These are phyloP conservation scores for Eupithecia dodoneata DNA, from an alignment of 2,888 invertebrate genomes.

Conservation along the genomic window DNA sequence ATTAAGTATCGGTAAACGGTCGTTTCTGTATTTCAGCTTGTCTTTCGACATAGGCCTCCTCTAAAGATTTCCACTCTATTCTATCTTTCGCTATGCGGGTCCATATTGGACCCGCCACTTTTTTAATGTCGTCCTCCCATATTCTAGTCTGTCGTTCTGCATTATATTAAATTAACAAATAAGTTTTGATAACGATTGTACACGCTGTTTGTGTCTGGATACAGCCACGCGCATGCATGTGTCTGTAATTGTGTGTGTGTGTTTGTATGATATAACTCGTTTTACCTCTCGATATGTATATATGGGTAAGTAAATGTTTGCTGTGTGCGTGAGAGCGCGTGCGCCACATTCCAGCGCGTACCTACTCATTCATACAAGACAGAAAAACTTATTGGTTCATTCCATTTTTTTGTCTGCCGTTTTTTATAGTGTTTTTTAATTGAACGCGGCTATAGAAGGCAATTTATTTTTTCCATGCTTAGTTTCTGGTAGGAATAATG, in stretches of 20 bases:
- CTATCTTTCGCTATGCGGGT: too few relatives aligned
- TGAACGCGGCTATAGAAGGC: not conserved
- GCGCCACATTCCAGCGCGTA: constrained; percentile 78
- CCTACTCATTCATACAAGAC: constrained; percentile 77
- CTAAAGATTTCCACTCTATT: too few relatives aligned
- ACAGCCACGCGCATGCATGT: constrained; percentile 47
- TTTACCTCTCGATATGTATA: constrained; percentile 53
- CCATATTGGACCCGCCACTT: too few relatives aligned
- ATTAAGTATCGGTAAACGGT: too few relatives aligned
- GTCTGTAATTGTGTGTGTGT: constrained; percentile 36
- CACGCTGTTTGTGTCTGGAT: constrained; percentile 55
- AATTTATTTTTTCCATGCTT: not conserved
- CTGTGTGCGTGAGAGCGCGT: constrained; percentile 61
- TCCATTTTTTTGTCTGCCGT: constrained; percentile 52
- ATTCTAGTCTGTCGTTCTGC: too few relatives aligned
- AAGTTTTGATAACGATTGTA: constrained; percentile 49
- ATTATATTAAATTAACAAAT: not conserved
- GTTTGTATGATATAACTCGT: constrained; percentile 66
- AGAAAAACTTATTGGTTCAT: constrained; percentile 60
- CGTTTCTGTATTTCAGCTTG: too few relatives aligned
- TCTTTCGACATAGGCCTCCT: too few relatives aligned
- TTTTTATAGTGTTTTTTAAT: constrained; percentile 41
- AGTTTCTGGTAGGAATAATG: constrained; percentile 3
- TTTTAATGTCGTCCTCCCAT: too few relatives aligned
- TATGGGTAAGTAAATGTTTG: constrained; percentile 56